Evolutionary conservation across 2,888 invertebrate species (phyloP).

Genomic region (Psylliodes chrysocephalus): DNA sequence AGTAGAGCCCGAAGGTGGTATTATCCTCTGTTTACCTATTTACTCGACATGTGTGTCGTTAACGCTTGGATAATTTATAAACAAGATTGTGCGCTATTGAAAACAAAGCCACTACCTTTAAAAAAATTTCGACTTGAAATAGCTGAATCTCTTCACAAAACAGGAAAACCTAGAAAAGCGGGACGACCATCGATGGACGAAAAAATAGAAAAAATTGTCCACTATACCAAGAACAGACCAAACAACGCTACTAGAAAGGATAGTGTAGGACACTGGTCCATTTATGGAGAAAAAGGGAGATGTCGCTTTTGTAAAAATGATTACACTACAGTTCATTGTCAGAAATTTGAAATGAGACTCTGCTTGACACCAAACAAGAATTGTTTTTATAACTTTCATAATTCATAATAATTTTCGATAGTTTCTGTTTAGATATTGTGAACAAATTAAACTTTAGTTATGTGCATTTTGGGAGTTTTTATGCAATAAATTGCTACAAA

Average conservation of each 20-base stretch:
- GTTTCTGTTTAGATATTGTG: background rate
- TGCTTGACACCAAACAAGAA: too few relatives aligned
- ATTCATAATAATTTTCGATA: background rate
- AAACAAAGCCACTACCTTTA: slow-evolving; percentile 14
- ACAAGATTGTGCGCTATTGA: too few relatives aligned
- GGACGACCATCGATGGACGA: background rate
- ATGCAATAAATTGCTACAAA: background rate
- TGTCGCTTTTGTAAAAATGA: slow-evolving; percentile 1
- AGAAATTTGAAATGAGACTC: background rate
- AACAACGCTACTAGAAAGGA: background rate
- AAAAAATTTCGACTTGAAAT: slow-evolving; percentile 21
- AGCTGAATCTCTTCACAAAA: too few relatives aligned
- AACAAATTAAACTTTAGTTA: background rate
- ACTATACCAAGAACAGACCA: background rate
- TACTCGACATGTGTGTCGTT: too few relatives aligned
- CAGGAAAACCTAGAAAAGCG: background rate
- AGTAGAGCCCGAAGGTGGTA: slow-evolving; percentile 24
- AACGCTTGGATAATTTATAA: too few relatives aligned
- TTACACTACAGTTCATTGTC: slow-evolving; percentile 1
- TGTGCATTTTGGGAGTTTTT: background rate
- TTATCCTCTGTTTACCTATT: too few relatives aligned
- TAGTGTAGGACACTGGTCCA: background rate
- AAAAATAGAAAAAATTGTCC: background rate
- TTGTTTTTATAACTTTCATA: too few relatives aligned
- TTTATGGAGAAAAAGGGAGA: background rate